Percentiles rank a stretch among this genome's conserved stretches.
phyloP scores from a whole-genome alignment of 2,888 invertebrate genomes.

The Erannis defoliaria region DNA sequence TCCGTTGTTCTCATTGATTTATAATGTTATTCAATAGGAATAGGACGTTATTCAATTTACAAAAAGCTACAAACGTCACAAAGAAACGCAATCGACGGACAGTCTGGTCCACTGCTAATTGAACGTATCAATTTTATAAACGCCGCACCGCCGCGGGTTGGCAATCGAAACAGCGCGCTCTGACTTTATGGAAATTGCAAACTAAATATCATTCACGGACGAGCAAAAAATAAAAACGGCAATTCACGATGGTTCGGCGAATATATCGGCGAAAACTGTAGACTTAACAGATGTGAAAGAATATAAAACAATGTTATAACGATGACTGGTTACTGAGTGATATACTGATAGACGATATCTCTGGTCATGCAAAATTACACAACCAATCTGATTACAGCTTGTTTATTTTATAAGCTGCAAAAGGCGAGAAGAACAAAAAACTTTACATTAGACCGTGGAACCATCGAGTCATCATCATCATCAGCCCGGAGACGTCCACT shows the following conservation, averaged over 20 bases:
- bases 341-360: constrained; percentile 1
- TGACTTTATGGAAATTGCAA: constrained; percentile 25
- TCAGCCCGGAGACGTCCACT: no score
- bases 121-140: constrained; percentile 34
- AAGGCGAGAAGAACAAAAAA: background rate
- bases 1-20: no score
- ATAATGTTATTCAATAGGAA: no score
- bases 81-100: constrained; percentile 6
- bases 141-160: constrained; percentile 12
- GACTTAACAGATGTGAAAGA: constrained; percentile 2
- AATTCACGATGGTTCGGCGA: constrained; percentile 18
- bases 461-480: no score
- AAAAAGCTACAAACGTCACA: constrained; percentile 4
- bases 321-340: constrained; percentile 4
- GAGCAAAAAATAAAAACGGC: constrained; percentile 11
- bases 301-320: background rate
- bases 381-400: constrained; percentile 1
- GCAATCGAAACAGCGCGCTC: constrained; percentile 15
- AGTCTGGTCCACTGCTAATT: constrained; percentile 22
- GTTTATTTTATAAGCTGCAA: background rate
- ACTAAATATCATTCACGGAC: constrained; percentile 25
- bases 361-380: background rate
- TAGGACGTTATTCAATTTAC: background rate
- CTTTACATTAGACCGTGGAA: no score
- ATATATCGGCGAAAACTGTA: constrained; percentile 9